Evolutionary conservation across 2,888 invertebrate genomes (phyloP), one percentile per base, ranked within the genome.

Genomic region (Pandemis heparana): DNA sequence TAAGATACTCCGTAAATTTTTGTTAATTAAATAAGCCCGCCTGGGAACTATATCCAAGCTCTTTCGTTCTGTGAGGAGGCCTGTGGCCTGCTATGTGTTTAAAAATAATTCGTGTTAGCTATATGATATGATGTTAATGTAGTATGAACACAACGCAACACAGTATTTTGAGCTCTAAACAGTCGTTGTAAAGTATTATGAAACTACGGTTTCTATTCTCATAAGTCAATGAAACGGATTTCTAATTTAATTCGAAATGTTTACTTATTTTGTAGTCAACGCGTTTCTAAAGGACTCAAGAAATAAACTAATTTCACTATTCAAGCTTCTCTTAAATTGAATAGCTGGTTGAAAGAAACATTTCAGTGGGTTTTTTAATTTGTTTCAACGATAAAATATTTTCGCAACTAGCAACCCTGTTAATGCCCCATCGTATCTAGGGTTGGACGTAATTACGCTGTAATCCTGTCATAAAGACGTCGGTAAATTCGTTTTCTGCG

Each of bases 381-480:
- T 48, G 7, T 48, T 48, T 48, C n/a, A 53, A 1, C 2, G 8
- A 53, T 51, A 23, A 56, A 23, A n/a, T 56, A 56, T 53, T 68
- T 41, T 46, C 56, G 61, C 32, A 8, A 32, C 43, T 39, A 43
- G 62, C 53, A 56, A 56, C 72, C 53, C 72, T 43, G 43, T 53
- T 18, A 46, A 63, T 59, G 64, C 59, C 68, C 62, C 53, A 43
- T 60, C 67, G 43, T 75, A 76, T 75, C 62, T 63, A 71, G 63
- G 63, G 68, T 48, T 62, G 69, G 62, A 66, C 80, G 77, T 82
- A 81, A 82, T 83, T 82, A 82, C 80, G 77, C 76, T 76, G 79
- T 81, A 80, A 83, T 82, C 81, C 80, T 75, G 78, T 79, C 81
- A 82, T 82, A 81, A 82, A 82, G 80, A 81, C 79, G 78, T 76